Evolutionary conservation across 2,113 vertebrate genomes (phyloP).

Genomic region (Centrocercus urophasianus): DNA sequence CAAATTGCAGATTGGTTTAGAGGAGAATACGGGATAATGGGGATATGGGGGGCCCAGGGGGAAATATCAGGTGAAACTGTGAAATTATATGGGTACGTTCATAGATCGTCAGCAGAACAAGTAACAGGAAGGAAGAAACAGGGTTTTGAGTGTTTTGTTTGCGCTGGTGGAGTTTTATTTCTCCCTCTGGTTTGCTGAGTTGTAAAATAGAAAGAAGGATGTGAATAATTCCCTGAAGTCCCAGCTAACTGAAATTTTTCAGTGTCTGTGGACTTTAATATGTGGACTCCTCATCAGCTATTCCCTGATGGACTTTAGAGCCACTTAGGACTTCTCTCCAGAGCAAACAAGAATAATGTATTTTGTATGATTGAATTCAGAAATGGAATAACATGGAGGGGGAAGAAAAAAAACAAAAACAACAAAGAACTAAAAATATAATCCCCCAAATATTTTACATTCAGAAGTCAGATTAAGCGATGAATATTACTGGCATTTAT

Average conservation of each 20-base stretch:
- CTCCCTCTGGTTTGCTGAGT: neutral
- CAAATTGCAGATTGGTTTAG: neutral
- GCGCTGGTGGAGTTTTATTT: neutral
- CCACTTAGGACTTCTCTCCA: neutral
- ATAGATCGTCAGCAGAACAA: neutral
- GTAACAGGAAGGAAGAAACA: neutral
- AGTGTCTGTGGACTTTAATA: neutral
- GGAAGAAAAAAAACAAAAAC: neutral
- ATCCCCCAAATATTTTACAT: neutral
- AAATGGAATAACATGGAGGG: neutral
- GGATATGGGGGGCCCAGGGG: too few species aligned
- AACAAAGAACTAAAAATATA: neutral
- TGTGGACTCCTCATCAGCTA: neutral
- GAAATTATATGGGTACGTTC: neutral
- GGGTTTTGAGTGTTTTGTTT: neutral
- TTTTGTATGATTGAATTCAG: neutral
- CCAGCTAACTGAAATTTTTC: neutral
- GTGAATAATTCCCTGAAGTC: slow-evolving; percentile 13
- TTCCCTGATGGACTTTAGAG: neutral
- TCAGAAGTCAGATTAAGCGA: neutral
- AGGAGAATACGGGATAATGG: neutral
- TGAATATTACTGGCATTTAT: neutral
- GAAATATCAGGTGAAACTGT: neutral
- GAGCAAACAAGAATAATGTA: neutral
- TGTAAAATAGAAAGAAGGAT: slow-evolving; percentile 1